These are phyloP conservation scores for Helicoverpa zea DNA, from an alignment of 1,140 invertebrate genomes.

Conservation along the genomic window DNA sequence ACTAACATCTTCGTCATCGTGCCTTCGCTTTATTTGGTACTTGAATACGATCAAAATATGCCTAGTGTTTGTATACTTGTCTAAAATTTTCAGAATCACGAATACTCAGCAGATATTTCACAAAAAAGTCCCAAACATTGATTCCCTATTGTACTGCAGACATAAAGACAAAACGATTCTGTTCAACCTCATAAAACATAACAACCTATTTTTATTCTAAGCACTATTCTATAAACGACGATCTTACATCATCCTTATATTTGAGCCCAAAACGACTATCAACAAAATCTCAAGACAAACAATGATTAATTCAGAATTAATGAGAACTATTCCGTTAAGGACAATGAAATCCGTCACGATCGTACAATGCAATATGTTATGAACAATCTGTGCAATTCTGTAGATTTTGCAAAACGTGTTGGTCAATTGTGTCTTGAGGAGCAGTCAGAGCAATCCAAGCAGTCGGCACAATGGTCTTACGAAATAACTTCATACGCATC, in stretches of 20 bases:
- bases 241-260: neutral
- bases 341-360: constrained; percentile 14
- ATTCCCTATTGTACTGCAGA: neutral
- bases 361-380: constrained; percentile 43
- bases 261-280: neutral
- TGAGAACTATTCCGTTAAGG: constrained; percentile 23
- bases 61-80: too few relatives aligned
- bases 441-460: neutral
- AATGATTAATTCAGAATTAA: constrained; percentile 48
- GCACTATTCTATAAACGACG: constrained; percentile 8
- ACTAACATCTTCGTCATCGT: too few relatives aligned
- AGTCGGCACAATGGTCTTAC: constrained; percentile 13
- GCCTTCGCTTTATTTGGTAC: too few relatives aligned
- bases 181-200: constrained; percentile 43
- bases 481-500: constrained; percentile 20
- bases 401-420: constrained; percentile 41
- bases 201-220: constrained; percentile 18
- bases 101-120: too few relatives aligned
- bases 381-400: neutral
- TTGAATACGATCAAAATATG: too few relatives aligned
- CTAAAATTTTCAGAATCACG: too few relatives aligned
- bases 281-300: constrained; percentile 18
- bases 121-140: neutral
- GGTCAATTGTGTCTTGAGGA: constrained; percentile 33
- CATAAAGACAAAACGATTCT: constrained; percentile 32